Evolutionary conservation across 2,888 invertebrate species (phyloP), one percentile per base, ranked within the genome.

Genomic region (Patella depressa): DNA sequence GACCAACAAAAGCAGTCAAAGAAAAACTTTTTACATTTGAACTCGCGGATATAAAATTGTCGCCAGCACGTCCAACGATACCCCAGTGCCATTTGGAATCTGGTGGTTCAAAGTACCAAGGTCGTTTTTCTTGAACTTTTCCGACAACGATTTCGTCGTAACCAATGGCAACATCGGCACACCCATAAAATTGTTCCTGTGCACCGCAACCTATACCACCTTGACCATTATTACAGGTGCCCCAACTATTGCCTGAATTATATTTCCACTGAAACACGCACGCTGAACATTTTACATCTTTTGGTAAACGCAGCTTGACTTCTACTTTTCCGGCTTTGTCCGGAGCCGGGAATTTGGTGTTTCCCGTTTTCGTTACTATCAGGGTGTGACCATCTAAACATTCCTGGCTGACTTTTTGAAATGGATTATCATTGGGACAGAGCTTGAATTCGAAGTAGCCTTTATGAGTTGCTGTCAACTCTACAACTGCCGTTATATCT

Each of bases 401-500:
- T 3, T 86, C 82, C 71, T 90, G 87, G 12, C 87, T 87, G n/a
- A 88, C 87, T 34, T 82, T 82, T 45, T 75, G 79, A 19, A 75
- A 73, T 2, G 81, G 79, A 72, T 83, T 76, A 72, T 83, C 76
- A 54, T 80, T 81, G 19, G 88, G 84, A 76, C 90, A 91, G 24
- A 90, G 75, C 74, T 87, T 82, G 82, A 89, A 90, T 75, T 89
- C 89, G 78, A 90, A 88, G 77, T 84, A 88, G 2, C 83, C 76
- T 76, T 87, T 87, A 78, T 92, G 92, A 81, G 89, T 90, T 76
- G 90, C 90, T 7, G 91, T 91, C 19, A 92, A 81, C 65, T 91
- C 84, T 11, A 90, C 87, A 11, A 83, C 83, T 3, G 90, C 87
- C 7, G 87, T 83, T 73, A 92, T 89, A 5, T 86, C 82, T 77